Percentiles rank a stretch among this genome's conserved stretches.
These are phyloP conservation scores for Hetaerina titia DNA, from an alignment of 2,888 invertebrate species.

Conservation along the genomic window DNA sequence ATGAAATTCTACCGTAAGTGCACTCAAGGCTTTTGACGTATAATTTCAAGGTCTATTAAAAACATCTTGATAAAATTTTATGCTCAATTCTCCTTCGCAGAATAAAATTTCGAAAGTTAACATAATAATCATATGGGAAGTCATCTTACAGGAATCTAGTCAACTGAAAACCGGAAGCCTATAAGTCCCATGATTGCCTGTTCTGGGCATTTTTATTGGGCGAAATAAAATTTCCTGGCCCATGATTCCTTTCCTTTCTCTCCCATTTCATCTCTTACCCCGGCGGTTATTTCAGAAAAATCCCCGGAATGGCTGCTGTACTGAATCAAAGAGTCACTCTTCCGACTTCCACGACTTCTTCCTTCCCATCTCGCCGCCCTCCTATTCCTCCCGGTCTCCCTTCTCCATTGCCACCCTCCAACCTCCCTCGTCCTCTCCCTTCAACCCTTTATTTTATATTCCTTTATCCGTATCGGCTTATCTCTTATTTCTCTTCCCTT, in stretches of 20 bases:
- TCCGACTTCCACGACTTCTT: neutral
- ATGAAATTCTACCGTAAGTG: too few relatives aligned
- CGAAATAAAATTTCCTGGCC: neutral
- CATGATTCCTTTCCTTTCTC: neutral
- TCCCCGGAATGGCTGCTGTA: neutral
- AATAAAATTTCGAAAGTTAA: too few relatives aligned
- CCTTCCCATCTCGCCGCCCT: neutral
- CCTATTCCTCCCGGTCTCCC: neutral
- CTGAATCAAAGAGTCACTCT: constrained; percentile 6
- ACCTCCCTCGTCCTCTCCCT: neutral
- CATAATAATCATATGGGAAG: too few relatives aligned
- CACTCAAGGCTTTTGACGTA: too few relatives aligned
- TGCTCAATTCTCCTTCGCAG: too few relatives aligned
- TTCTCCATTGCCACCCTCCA: neutral
- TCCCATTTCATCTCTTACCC: neutral
- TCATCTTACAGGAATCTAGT: neutral
- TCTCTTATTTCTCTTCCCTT: neutral
- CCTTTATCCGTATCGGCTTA: neutral
- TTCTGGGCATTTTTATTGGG: neutral
- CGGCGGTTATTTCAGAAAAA: neutral
- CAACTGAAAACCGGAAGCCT: neutral
- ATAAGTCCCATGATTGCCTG: neutral
- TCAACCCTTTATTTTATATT: neutral
- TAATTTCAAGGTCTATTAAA: too few relatives aligned
- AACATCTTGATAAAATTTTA: too few relatives aligned